These are phyloP conservation scores for Aethina tumida DNA, from an alignment of 1,140 invertebrate species.

Conservation along the genomic window DNA sequence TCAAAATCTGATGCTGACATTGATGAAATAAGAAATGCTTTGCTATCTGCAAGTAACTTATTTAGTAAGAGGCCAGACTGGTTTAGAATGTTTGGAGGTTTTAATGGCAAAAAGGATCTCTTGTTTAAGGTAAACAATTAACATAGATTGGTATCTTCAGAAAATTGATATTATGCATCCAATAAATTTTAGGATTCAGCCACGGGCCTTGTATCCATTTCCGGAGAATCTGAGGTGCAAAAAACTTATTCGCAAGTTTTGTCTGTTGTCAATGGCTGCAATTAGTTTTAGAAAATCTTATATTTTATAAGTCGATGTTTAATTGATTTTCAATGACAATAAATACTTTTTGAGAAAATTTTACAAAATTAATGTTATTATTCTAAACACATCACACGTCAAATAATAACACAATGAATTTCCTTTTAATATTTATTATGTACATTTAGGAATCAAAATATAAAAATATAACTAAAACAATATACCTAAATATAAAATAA, in stretches of 20 bases:
- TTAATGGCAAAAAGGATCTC: slow-evolving; percentile 38
- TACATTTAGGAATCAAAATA: too few species aligned
- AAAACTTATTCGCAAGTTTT: slow-evolving; percentile 22
- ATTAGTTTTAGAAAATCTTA: too few species aligned
- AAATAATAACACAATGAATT: too few species aligned
- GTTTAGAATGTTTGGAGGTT: slow-evolving; percentile 42
- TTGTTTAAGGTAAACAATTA: slow-evolving; percentile 40
- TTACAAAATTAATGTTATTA: too few species aligned
- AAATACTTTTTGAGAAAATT: too few species aligned
- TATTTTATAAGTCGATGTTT: too few species aligned
- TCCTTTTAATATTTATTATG: too few species aligned
- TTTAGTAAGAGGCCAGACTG: slow-evolving; percentile 39
- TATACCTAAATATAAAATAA: too few species aligned
- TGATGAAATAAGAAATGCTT: slow-evolving; percentile 41
- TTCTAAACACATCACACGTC: too few species aligned
- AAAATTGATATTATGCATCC: slow-evolving; percentile 3
- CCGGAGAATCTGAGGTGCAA: slow-evolving; percentile 16
- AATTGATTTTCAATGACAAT: too few species aligned
- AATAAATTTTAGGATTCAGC: slow-evolving; percentile 17
- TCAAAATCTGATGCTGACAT: slow-evolving; percentile 34
- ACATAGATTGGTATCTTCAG: neutral
- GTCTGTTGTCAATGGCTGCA: slow-evolving; percentile 14
- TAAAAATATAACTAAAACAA: too few species aligned
- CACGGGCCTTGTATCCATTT: slow-evolving; percentile 20
- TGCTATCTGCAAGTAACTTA: slow-evolving; percentile 35